These are phyloP conservation scores for Drosophila nigrodunni DNA, from an alignment of 1,140 invertebrate genomes.

Conservation along the genomic window DNA sequence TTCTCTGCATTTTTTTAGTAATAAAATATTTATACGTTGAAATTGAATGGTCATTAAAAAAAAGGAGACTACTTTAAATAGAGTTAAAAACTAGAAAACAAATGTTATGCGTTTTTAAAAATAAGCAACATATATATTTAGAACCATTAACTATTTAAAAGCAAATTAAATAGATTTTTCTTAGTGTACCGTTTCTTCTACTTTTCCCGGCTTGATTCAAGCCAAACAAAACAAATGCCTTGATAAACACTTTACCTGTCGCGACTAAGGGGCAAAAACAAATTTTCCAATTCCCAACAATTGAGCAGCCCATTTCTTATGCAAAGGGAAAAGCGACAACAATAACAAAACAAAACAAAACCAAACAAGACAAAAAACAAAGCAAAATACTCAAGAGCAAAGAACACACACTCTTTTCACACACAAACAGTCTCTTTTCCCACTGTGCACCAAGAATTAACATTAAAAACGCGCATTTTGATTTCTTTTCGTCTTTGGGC, in stretches of 20 bases:
- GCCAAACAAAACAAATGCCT: conserved; percentile 32
- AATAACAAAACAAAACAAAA: conserved; percentile 33
- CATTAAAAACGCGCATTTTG: conserved; percentile 56
- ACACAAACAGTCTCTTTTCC: too few relatives aligned
- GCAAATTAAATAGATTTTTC: too few relatives aligned
- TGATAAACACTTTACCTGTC: conserved; percentile 41
- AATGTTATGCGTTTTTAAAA: too few relatives aligned
- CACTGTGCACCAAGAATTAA: conserved; percentile 34
- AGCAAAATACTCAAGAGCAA: conserved; percentile 28
- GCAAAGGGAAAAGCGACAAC: conserved; percentile 40
- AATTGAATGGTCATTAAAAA: too few relatives aligned
- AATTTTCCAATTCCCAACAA: conserved; percentile 13
- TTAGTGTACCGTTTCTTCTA: not conserved
- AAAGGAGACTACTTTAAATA: too few relatives aligned
- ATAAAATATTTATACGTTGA: too few relatives aligned
- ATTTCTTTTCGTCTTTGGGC: conserved; percentile 41
- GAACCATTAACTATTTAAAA: too few relatives aligned
- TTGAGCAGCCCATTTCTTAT: conserved; percentile 49
- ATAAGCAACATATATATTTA: too few relatives aligned
- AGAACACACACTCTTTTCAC: conserved; percentile 15
- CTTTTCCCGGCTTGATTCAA: conserved; percentile 7
- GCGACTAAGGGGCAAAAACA: conserved; percentile 41
- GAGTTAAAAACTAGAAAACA: too few relatives aligned
- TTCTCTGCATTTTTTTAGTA: not conserved
- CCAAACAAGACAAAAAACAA: conserved; percentile 17